Conservation (phyloP, 1,140 invertebrate genomes). For the Hesperophylax magnus region DNA sequence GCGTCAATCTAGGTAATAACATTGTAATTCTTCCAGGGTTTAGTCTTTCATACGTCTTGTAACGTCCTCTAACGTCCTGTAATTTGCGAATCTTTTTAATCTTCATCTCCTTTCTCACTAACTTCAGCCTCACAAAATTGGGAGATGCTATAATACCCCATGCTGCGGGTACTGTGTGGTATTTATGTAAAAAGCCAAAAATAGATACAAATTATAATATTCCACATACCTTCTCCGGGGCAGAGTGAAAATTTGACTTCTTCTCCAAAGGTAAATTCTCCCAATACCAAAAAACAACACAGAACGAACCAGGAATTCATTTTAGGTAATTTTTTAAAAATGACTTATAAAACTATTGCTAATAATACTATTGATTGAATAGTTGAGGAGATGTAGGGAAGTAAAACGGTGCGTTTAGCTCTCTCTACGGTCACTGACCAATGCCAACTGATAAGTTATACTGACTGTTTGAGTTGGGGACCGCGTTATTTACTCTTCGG, state of each 20-base stretch:
- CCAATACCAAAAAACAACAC: constrained; percentile 36
- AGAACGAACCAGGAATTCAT: constrained; percentile 30
- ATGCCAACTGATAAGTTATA: constrained; percentile 6
- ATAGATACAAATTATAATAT: neutral
- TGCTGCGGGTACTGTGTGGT: neutral
- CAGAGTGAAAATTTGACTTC: constrained; percentile 24
- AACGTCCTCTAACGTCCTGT: too few species aligned
- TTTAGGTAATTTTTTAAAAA: neutral
- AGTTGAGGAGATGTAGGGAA: neutral
- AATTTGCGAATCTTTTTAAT: neutral
- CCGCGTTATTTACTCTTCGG: neutral
- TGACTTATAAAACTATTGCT: neutral
- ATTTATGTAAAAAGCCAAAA: neutral
- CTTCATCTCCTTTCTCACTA: neutral
- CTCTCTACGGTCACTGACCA: constrained; percentile 21
- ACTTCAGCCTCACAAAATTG: neutral
- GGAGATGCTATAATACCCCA: neutral
- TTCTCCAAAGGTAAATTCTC: constrained; percentile 23
- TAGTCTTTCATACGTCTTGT: too few species aligned
- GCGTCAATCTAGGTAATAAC: too few species aligned
- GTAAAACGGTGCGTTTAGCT: neutral
- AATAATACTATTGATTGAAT: constrained; percentile 5
- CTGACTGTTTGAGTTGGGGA: neutral
- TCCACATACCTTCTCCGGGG: constrained; percentile 24
- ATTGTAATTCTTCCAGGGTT: neutral